Conservation (phyloP, 37 sponge, comb jelly and placozoan genomes). For the Hexactinellida sp. region DNA sequence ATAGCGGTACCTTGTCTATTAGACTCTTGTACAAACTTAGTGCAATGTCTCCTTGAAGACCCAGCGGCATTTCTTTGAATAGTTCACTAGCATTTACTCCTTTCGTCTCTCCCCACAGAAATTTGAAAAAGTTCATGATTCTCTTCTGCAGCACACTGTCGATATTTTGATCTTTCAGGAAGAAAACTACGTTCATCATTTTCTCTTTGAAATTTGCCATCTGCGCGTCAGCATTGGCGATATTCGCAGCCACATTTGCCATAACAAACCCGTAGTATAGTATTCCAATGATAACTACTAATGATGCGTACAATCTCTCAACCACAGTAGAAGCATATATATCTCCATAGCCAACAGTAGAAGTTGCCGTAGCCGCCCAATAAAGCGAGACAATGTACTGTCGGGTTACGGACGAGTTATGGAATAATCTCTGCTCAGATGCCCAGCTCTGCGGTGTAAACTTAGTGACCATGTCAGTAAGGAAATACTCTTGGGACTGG, state of each 20-base stretch:
- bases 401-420: slow-evolving; percentile 22
- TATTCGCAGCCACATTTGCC: slow-evolving; percentile 62
- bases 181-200: slow-evolving; percentile 31
- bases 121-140: slow-evolving; percentile 17
- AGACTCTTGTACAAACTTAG: slow-evolving; percentile 53
- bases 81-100: slow-evolving; percentile 39
- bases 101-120: slow-evolving; percentile 54
- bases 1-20: slow-evolving; percentile 64
- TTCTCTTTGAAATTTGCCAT: slow-evolving; percentile 50
- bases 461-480: not conserved
- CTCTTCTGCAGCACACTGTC: not conserved
- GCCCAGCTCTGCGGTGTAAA: slow-evolving; percentile 1
- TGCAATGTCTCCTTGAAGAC: slow-evolving; percentile 53
- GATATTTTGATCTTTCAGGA: not conserved
- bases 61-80: slow-evolving; percentile 56
- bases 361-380: slow-evolving; percentile 55
- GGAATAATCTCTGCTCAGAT: not conserved
- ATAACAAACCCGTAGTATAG: slow-evolving; percentile 61
- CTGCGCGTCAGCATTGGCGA: slow-evolving; percentile 52
- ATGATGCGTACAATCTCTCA: slow-evolving; percentile 37
- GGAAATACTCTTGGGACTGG: not conserved
- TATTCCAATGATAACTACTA: slow-evolving; percentile 41
- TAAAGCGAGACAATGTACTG: slow-evolving; percentile 64
- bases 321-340: slow-evolving; percentile 20
- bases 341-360: slow-evolving; percentile 69